These are phyloP conservation scores for Carlito syrichta DNA, from an alignment of 2,113 vertebrate species.

Conservation along the genomic window DNA sequence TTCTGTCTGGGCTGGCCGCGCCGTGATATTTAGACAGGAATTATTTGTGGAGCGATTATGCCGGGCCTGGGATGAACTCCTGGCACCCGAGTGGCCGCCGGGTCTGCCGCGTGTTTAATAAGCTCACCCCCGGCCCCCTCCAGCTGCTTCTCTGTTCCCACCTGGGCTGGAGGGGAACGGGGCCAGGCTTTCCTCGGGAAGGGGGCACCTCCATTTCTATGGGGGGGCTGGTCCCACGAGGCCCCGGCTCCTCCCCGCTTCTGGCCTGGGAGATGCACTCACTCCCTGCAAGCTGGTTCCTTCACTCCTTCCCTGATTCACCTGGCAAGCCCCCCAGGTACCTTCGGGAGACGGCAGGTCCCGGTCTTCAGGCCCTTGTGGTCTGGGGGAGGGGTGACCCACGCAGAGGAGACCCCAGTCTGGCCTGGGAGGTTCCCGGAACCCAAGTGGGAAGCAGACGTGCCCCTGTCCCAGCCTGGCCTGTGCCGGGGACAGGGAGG, in stretches of 20 bases:
- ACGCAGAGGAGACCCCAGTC: fast-evolving
- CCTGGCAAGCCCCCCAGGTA: neutral
- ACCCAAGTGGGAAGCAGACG: neutral
- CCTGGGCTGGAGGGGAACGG: neutral
- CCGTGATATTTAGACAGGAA: constrained; percentile 84
- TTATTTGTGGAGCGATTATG: constrained; percentile 78
- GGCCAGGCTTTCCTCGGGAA: neutral
- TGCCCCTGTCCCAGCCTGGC: neutral
- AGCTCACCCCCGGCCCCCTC: neutral
- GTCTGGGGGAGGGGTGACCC: fast-evolving
- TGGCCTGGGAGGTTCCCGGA: neutral
- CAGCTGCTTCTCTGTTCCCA: fast-evolving
- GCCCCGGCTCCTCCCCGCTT: neutral
- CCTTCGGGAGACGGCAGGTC: too few relatives aligned
- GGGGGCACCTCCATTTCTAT: neutral
- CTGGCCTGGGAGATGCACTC: neutral
- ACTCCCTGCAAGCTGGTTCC: too few relatives aligned
- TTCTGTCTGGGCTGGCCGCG: constrained; percentile 73
- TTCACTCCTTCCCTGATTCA: neutral
- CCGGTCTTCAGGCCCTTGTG: fast-evolving
- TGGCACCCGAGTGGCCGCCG: neutral
- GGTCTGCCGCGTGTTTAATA: constrained; percentile 28
- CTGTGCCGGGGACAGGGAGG: fast-evolving
- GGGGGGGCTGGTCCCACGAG: fast-evolving
- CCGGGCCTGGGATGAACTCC: constrained; percentile 21